Evolutionary conservation across 2,797 vertebrate species (phyloP).

Genomic region (Huso huso): DNA sequence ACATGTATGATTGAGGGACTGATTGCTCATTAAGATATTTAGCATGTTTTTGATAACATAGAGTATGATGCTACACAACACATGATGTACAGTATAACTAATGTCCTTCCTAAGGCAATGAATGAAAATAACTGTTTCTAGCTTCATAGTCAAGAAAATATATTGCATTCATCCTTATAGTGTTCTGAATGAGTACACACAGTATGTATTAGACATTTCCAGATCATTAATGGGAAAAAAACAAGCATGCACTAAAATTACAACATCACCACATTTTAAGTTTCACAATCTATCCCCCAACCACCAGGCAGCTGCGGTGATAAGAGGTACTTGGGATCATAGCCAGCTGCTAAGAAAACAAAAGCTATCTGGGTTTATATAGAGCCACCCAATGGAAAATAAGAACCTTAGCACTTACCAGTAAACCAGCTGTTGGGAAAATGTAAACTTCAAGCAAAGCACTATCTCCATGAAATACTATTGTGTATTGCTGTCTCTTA

Average conservation of each 20-base stretch:
- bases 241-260: background rate
- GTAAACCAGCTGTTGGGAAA: background rate
- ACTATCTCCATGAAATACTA: background rate
- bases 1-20: too few species aligned
- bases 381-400: constrained; percentile 1
- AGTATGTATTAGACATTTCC: background rate
- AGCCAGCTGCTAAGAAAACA: constrained; percentile 1
- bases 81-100: too few species aligned
- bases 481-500: too few species aligned
- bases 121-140: background rate
- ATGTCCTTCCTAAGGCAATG: too few species aligned
- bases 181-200: background rate
- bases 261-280: background rate
- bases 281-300: background rate
- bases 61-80: too few species aligned
- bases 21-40: too few species aligned
- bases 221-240: background rate
- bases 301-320: background rate
- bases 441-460: background rate
- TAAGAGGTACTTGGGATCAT: background rate
- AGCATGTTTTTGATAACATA: too few species aligned
- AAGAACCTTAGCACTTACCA: background rate
- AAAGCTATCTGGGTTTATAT: background rate
- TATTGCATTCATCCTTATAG: background rate
- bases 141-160: background rate